These are phyloP conservation scores for Daphoenositta chrysoptera DNA, from an alignment of 2,113 vertebrate species.

Conservation along the genomic window DNA sequence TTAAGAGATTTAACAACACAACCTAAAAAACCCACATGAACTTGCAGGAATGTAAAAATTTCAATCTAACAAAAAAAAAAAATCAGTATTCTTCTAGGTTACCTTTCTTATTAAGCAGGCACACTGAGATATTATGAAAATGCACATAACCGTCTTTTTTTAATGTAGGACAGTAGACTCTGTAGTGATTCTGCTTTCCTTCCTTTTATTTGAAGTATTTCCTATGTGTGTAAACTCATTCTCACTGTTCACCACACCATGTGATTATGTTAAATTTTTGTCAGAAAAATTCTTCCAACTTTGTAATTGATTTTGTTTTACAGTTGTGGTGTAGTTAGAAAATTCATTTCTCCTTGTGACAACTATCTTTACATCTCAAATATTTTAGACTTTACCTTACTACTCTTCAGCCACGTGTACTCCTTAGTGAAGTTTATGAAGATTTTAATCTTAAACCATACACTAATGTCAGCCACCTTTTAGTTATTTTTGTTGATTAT, in stretches of 20 bases:
- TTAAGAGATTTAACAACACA: neutral
- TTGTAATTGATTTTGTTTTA: neutral
- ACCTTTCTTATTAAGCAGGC: neutral
- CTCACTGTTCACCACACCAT: neutral
- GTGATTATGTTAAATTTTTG: neutral
- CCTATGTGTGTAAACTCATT: neutral
- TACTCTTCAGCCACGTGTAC: neutral
- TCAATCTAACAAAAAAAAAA: constrained; percentile 9
- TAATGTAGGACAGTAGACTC: neutral
- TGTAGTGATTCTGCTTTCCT: neutral
- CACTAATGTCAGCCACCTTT: neutral
- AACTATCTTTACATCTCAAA: neutral
- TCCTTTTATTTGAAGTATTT: neutral
- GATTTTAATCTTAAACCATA: constrained; percentile 1
- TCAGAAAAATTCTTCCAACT: neutral
- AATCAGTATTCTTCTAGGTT: constrained; percentile 3
- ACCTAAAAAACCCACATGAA: neutral
- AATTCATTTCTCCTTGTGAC: neutral
- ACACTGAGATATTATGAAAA: neutral
- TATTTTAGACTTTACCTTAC: neutral
- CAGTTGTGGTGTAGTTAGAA: neutral
- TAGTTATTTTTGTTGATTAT: constrained; percentile 13
- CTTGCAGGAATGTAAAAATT: constrained; percentile 24
- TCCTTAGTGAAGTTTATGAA: constrained; percentile 16
- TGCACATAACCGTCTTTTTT: neutral